phyloP scores from a whole-genome alignment of 92 coral and sea anemone species.

The Micromussa lordhowensis region DNA sequence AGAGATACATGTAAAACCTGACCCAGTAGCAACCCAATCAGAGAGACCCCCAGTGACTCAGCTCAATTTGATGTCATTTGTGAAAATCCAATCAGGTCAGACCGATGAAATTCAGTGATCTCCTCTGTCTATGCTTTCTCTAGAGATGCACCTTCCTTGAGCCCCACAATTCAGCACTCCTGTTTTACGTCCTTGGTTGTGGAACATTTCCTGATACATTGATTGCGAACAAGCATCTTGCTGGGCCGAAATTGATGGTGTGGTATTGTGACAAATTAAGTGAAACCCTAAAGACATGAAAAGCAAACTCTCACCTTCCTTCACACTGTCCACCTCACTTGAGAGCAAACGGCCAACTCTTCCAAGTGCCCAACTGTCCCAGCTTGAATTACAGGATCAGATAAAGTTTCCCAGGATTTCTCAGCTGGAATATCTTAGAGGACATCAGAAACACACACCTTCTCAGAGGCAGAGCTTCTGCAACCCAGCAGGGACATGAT shows the following conservation, averaged over 20 bases:
- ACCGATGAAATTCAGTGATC: background rate
- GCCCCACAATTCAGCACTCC: conserved; percentile 6
- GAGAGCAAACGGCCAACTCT: background rate
- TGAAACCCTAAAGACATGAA: conserved; percentile 20
- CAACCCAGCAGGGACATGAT: conserved; percentile 30
- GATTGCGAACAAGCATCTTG: background rate
- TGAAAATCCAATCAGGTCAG: too few relatives aligned
- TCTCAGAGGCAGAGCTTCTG: conserved; percentile 31
- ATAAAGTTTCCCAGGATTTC: conserved; percentile 20
- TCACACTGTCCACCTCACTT: conserved; percentile 2
- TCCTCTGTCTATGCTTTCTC: background rate
- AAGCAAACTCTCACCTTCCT: conserved; percentile 24
- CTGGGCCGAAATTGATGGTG: background rate
- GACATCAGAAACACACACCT: conserved; percentile 23
- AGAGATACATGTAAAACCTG: background rate
- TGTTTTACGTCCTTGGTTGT: conserved; percentile 5
- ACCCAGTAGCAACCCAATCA: background rate
- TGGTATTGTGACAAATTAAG: conserved; percentile 9
- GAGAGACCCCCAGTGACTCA: background rate
- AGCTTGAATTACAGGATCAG: background rate
- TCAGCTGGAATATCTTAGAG: conserved; percentile 11
- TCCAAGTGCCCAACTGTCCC: conserved; percentile 6
- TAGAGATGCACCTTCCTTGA: conserved; percentile 5
- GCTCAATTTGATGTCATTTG: conserved; percentile 5
- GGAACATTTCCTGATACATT: conserved; percentile 1